phyloP scores from a whole-genome alignment of 2,888 invertebrate genomes.

The Phortica magna region DNA sequence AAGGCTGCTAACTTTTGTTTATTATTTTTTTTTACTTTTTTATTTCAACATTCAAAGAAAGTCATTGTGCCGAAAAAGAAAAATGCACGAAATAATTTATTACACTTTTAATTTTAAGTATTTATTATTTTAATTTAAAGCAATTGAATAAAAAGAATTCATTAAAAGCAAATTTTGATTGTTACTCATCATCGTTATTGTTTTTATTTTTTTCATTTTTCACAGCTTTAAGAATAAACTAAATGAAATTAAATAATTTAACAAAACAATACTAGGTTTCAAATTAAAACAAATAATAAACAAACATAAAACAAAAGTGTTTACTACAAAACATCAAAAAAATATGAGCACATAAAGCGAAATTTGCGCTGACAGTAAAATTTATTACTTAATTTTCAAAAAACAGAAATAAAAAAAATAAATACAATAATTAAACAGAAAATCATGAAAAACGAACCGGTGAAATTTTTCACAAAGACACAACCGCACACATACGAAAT shows the following conservation, averaged over 20 bases:
- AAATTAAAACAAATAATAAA: background rate
- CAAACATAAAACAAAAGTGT: background rate
- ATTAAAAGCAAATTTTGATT: slow-evolving; percentile 64
- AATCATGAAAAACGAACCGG: too few relatives aligned
- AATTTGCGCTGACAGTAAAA: background rate
- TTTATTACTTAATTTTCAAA: background rate
- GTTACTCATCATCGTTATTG: too few relatives aligned
- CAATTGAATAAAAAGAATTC: slow-evolving; percentile 74
- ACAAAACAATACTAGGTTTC: background rate
- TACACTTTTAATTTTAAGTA: slow-evolving; percentile 62
- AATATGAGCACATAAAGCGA: background rate
- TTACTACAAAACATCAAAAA: background rate
- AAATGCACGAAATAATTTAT: slow-evolving; percentile 52
- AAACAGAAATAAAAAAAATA: background rate
- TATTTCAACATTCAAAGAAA: background rate
- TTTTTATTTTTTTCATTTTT: too few relatives aligned
- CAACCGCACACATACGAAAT: too few relatives aligned
- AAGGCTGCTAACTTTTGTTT: background rate
- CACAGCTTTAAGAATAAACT: too few relatives aligned
- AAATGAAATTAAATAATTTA: too few relatives aligned
- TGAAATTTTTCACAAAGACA: too few relatives aligned
- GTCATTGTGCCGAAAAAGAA: slow-evolving; percentile 33
- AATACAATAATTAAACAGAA: slow-evolving; percentile 33
- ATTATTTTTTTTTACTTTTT: slow-evolving; percentile 5
- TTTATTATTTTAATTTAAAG: slow-evolving; percentile 68